Conservation (phyloP, 1,140 invertebrate genomes). For the Drosophila novamexicana region DNA sequence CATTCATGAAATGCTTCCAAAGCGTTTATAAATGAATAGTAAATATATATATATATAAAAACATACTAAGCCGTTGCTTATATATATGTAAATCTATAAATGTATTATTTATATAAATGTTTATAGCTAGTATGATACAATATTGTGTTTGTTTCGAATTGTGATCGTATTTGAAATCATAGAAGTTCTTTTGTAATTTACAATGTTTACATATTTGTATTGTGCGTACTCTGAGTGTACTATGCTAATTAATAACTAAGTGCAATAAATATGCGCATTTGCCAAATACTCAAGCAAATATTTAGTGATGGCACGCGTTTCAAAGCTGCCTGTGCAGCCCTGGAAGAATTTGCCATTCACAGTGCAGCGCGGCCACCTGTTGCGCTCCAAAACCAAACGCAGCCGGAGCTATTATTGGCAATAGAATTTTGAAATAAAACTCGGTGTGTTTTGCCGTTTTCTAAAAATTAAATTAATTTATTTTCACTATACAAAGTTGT, state of each 20-base stretch:
- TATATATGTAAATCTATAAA: constrained; percentile 32
- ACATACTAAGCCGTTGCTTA: constrained; percentile 54
- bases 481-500: constrained; percentile 67
- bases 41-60: constrained; percentile 3
- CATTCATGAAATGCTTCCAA: constrained; percentile 66
- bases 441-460: constrained; percentile 43
- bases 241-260: constrained; percentile 57
- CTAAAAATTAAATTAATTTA: constrained; percentile 78
- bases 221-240: constrained; percentile 67
- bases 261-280: constrained; percentile 76
- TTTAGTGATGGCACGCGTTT: not conserved
- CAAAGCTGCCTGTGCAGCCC: not conserved
- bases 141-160: constrained; percentile 65
- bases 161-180: constrained; percentile 69
- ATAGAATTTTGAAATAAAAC: constrained; percentile 19
- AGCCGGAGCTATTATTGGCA: not conserved
- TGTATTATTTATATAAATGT: constrained; percentile 52
- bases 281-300: constrained; percentile 9
- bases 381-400: not conserved
- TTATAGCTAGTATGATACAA: constrained; percentile 62
- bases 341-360: constrained; percentile 21
- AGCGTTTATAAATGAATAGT: constrained; percentile 52
- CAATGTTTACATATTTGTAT: constrained; percentile 55
- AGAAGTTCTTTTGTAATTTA: constrained; percentile 59
- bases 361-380: constrained; percentile 13